These are phyloP conservation scores for Proteles cristata DNA, from an alignment of 2,113 vertebrate species.

Conservation along the genomic window DNA sequence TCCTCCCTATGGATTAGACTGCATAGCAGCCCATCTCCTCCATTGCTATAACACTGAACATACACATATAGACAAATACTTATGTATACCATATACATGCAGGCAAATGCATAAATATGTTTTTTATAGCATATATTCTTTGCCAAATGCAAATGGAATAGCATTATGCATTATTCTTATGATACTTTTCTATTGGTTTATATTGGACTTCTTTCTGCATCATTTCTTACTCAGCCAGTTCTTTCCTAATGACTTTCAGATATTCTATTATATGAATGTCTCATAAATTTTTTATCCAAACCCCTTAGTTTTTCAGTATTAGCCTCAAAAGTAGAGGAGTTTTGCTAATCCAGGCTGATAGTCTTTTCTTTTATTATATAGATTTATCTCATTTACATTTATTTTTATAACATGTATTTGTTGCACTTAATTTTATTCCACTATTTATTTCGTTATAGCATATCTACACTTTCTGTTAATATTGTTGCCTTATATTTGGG, in stretches of 20 bases:
- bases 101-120: neutral
- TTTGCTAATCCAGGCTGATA: neutral
- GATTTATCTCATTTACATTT: conserved; percentile 15
- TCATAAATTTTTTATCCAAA: neutral
- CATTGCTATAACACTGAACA: neutral
- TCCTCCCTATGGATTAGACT: neutral
- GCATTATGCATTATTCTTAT: neutral
- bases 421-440: neutral
- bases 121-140: neutral
- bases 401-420: neutral
- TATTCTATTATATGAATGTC: neutral
- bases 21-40: neutral
- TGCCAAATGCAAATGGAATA: conserved; percentile 16
- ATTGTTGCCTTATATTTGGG: neutral
- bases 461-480: conserved; percentile 2
- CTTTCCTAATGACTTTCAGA: neutral
- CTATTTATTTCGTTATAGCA: neutral
- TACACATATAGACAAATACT: neutral
- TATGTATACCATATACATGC: neutral
- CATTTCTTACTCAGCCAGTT: neutral
- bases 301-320: neutral
- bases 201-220: neutral
- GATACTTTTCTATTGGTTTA: conserved; percentile 41
- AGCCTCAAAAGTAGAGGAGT: conserved; percentile 20
- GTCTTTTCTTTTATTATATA: conserved; percentile 16